Evolutionary conservation across 2,888 invertebrate species (phyloP).

Genomic region (Deilephila porcellus): DNA sequence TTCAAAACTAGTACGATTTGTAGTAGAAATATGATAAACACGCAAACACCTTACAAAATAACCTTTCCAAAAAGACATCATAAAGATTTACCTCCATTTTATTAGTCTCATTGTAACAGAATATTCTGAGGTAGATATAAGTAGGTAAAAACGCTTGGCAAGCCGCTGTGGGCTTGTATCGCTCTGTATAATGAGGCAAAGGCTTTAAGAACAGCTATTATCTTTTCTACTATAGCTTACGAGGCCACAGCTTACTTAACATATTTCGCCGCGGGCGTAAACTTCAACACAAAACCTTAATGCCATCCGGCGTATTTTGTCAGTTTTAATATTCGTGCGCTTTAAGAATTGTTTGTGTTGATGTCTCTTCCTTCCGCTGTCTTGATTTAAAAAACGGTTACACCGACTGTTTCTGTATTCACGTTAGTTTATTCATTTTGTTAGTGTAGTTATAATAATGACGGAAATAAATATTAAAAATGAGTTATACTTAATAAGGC

Average conservation of each 20-base stretch:
- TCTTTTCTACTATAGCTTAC: conserved; percentile 36
- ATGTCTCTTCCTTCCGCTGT: conserved; percentile 55
- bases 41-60: neutral
- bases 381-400: too few species aligned
- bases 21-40: too few species aligned
- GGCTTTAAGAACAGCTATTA: conserved; percentile 74
- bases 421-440: too few species aligned
- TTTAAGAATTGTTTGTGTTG: neutral
- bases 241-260: conserved; percentile 14
- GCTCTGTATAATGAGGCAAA: conserved; percentile 69
- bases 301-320: conserved; percentile 13
- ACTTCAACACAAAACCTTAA: conserved; percentile 22
- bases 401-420: too few species aligned
- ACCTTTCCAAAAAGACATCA: neutral
- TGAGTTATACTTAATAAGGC: too few species aligned
- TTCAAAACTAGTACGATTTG: too few species aligned
- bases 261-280: conserved; percentile 24
- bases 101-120: conserved; percentile 2
- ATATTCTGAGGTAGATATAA: conserved; percentile 15
- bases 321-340: neutral
- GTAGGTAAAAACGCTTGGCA: conserved; percentile 24
- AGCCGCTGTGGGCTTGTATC: conserved; percentile 46
- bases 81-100: conserved; percentile 11
- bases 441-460: too few species aligned
- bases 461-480: too few species aligned